Percentiles rank a stretch among this genome's conserved stretches.
Evolutionary conservation across 2,797 vertebrate genomes (phyloP).

Genomic region (Philypnodon macrostomus): DNA sequence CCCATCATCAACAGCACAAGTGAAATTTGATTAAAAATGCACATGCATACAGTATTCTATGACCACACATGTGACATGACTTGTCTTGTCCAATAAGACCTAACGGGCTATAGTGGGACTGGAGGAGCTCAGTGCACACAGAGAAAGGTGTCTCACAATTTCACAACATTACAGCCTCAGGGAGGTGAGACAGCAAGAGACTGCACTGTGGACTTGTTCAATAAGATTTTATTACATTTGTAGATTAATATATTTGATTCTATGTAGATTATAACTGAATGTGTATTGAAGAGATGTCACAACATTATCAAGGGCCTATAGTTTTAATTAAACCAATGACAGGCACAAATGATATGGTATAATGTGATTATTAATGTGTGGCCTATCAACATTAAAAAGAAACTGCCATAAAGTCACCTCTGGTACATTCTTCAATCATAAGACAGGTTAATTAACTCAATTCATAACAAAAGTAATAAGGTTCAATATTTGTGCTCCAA

Average conservation of each 20-base stretch:
- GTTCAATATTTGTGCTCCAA: too few relatives aligned
- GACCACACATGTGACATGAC: conserved; percentile 15
- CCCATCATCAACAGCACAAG: conserved; percentile 23
- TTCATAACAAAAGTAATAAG: too few relatives aligned
- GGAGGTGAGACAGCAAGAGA: conserved; percentile 4
- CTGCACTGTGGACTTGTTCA: conserved; percentile 36
- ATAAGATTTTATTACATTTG: conserved; percentile 54
- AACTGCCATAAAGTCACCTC: too few relatives aligned
- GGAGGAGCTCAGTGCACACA: conserved; percentile 14
- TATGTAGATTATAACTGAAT: conserved; percentile 45
- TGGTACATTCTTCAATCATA: too few relatives aligned
- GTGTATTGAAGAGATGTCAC: conserved; percentile 43
- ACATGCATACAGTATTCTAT: conserved; percentile 30
- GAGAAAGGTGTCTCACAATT: too few relatives aligned
- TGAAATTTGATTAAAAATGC: conserved; percentile 43
- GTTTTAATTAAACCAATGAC: too few relatives aligned
- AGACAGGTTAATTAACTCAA: too few relatives aligned
- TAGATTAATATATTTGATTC: conserved; percentile 55
- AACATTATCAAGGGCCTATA: too few relatives aligned
- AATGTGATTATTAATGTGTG: too few relatives aligned
- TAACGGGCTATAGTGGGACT: conserved; percentile 14
- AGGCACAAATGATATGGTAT: too few relatives aligned
- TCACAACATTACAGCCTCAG: too few relatives aligned
- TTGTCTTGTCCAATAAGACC: conserved; percentile 54
- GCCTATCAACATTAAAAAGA: too few relatives aligned